Conservation (phyloP, 2,113 vertebrate species). For the Heterocephalus glaber region DNA sequence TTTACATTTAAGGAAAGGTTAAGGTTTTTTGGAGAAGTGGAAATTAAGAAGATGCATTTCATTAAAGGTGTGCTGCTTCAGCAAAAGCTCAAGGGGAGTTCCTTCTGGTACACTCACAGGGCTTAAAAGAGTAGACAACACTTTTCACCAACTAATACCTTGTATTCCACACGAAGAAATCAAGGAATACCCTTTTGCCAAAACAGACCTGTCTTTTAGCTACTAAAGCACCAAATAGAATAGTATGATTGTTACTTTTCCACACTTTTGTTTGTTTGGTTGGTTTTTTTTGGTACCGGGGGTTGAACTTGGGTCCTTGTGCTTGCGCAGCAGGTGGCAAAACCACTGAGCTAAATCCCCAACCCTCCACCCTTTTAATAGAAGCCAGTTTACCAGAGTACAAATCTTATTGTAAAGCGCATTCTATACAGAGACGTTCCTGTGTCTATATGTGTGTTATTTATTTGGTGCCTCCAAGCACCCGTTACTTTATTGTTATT, state of each 20-base stretch:
- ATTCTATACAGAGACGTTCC: background rate
- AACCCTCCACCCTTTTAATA: no score
- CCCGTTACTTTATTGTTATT: background rate
- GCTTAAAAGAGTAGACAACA: background rate
- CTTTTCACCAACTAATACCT: background rate
- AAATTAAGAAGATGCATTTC: slow-evolving; percentile 43
- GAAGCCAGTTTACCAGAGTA: background rate
- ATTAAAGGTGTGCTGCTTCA: background rate
- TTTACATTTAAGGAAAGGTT: slow-evolving; percentile 43
- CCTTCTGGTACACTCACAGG: background rate
- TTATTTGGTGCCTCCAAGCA: background rate
- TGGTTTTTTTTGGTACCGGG: no score
- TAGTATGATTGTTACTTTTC: background rate
- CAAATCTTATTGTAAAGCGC: background rate
- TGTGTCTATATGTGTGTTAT: background rate
- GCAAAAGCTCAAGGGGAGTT: background rate
- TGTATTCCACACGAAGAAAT: slow-evolving; percentile 3
- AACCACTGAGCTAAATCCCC: no score
- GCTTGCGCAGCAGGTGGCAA: no score
- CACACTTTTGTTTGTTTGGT: no score
- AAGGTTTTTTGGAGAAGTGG: slow-evolving; percentile 33
- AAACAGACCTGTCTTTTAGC: slow-evolving; percentile 22
- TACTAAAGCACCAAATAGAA: background rate
- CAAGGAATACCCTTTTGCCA: background rate
- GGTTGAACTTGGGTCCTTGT: no score